These are phyloP conservation scores for Pediacus dermestoides DNA, from an alignment of 2,888 invertebrate genomes.

Conservation along the genomic window DNA sequence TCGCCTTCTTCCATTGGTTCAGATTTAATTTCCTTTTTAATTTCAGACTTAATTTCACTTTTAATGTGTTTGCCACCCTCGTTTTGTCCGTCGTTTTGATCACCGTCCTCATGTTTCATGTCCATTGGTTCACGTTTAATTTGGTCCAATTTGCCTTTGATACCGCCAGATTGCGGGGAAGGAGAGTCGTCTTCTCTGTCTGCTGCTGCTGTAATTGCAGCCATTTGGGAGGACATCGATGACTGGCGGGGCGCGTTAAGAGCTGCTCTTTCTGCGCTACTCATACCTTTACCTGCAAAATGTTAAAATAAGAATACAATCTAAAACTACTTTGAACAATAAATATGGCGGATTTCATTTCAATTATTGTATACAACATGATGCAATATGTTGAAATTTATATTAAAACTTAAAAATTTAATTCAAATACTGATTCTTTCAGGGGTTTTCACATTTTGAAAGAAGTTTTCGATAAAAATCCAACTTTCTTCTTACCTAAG, in stretches of 20 bases:
- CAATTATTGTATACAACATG: no score
- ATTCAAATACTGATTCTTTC: no score
- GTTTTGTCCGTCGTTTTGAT: conserved; percentile 52
- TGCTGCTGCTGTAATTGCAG: conserved; percentile 67
- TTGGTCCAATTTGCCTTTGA: conserved; percentile 62
- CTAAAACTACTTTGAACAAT: conserved; percentile 17
- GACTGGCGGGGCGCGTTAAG: conserved; percentile 52
- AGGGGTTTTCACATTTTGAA: no score
- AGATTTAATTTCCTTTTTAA: conserved; percentile 57
- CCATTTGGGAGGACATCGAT: conserved; percentile 67
- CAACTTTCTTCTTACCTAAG: conserved; percentile 51
- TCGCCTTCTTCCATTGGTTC: conserved; percentile 56
- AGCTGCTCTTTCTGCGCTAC: conserved; percentile 54
- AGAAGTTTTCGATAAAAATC: no score
- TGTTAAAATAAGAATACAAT: conserved; percentile 9
- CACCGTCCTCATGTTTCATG: conserved; percentile 64
- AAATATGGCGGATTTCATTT: not conserved
- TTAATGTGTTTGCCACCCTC: conserved; percentile 56
- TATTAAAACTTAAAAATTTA: no score
- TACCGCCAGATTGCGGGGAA: conserved; percentile 55
- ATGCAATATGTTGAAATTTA: no score
- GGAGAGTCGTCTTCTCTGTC: conserved; percentile 64
- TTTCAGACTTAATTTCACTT: conserved; percentile 51
- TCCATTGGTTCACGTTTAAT: conserved; percentile 62
- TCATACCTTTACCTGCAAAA: conserved; percentile 51